phyloP scores from a whole-genome alignment of 2,113 vertebrate species.

The Xiphophorus hellerii region DNA sequence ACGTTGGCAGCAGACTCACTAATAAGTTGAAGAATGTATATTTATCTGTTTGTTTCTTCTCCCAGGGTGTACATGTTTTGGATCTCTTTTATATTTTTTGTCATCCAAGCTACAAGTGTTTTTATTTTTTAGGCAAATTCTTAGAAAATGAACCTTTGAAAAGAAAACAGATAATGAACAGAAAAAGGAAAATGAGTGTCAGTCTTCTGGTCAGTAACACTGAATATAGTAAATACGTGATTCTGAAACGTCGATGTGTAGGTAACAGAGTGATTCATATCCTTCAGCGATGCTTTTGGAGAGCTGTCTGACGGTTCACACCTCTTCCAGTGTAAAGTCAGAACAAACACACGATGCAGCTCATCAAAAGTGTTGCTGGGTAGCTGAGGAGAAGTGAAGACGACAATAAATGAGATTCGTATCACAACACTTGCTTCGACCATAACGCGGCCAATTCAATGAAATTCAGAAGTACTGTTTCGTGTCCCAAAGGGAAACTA shows the following conservation, averaged over 20 bases:
- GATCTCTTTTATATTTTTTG: constrained; percentile 1
- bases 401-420: not conserved
- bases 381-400: too few species aligned
- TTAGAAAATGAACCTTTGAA: not conserved
- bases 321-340: not conserved
- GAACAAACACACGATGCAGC: not conserved
- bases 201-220: not conserved
- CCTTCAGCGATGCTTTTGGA: not conserved
- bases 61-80: not conserved
- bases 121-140: constrained; percentile 4
- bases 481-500: too few species aligned
- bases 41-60: constrained; percentile 10
- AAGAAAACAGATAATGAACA: not conserved
- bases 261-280: not conserved
- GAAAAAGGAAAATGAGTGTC: not conserved
- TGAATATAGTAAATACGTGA: not conserved
- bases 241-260: not conserved
- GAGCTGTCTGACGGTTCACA: too few species aligned
- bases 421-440: too few species aligned
- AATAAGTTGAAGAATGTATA: constrained; percentile 21
- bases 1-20: constrained; percentile 81
- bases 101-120: not conserved
- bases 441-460: not conserved
- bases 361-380: not conserved
- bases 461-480: too few species aligned